Evolutionary conservation across 2,888 invertebrate species (phyloP).

Genomic region (Cosmorhoe ocellata): DNA sequence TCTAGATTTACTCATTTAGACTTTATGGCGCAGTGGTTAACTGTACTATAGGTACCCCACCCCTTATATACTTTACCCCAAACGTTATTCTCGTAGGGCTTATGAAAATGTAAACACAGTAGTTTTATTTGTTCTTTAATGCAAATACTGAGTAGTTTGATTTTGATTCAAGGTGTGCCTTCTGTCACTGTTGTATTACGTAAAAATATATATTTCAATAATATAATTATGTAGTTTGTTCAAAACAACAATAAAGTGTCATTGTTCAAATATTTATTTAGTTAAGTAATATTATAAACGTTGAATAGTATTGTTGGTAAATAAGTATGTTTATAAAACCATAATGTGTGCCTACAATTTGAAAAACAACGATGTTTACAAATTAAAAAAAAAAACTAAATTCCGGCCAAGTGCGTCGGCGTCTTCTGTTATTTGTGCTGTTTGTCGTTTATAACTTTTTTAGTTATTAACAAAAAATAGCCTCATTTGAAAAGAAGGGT

Average conservation of each 20-base stretch:
- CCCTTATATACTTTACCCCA: too few species aligned
- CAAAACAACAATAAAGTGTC: background rate
- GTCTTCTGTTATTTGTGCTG: too few species aligned
- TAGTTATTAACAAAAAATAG: too few species aligned
- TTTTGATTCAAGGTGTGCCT: constrained; percentile 14
- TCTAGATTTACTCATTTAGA: too few species aligned
- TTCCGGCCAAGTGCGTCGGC: too few species aligned
- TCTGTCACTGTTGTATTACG: constrained; percentile 6
- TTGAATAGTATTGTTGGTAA: constrained; percentile 13
- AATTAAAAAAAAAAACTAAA: constrained; percentile 1
- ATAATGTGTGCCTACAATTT: constrained; percentile 14
- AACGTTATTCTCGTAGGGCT: too few species aligned
- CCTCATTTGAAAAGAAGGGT: too few species aligned
- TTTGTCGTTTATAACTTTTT: too few species aligned
- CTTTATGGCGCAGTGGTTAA: too few species aligned
- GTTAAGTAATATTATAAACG: constrained; percentile 9
- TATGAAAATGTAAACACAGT: too few species aligned
- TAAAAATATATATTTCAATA: background rate
- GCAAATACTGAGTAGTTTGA: background rate
- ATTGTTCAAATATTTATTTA: constrained; percentile 7
- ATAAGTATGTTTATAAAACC: constrained; percentile 1
- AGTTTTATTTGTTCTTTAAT: too few species aligned
- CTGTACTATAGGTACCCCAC: too few species aligned
- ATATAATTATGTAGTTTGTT: constrained; percentile 4
- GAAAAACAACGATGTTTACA: constrained; percentile 9